Base-by-base conservation (phyloP, 2,888 invertebrate genomes). In the Terebella lapidaria region DNA sequence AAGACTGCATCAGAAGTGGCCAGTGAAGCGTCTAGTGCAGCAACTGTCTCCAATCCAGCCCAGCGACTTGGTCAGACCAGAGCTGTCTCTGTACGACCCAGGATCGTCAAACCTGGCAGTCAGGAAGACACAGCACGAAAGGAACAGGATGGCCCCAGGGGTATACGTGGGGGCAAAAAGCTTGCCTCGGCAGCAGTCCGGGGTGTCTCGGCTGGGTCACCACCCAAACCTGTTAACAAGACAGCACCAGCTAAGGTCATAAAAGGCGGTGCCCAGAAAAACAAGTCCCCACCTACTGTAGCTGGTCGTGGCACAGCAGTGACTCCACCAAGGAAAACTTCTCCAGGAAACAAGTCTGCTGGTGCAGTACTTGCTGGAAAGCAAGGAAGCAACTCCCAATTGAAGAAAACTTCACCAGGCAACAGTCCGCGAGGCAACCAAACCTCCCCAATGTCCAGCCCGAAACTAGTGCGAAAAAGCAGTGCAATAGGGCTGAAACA, bases 131-230 rank as follows among this genome's bases (percentile, higher is more conserved):
- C 20, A 53, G 55, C n/a, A 29, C 27, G 52, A 42, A 42, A 59
- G 22, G 59, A 63, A 72, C 74, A 61, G 72, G 71, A 0, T 77
- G 77, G 1, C 84, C 86, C 57, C 0, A 88, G 88, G 73, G 83
- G 81, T 0, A 83, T 87, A 29, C 81, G 89, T 59, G 89, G 89
- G 0, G 81, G 87, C 54, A 84, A 88, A 71, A 24, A 54, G 68
- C 26, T 29, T n/a, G 22, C 29, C 20, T 56, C 56, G 2, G 56
- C 56, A 15, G 42, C 42, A n/a, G n/a, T 35, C 42, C 42, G 42
- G 10, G 42, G 42, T 35, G 42, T 35, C 10, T 15, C 42, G n/a
- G 10, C 42, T 15, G n/a, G n/a, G n/a, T 35, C 42, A 15, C 42
- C 42, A 35, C 10, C 42, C 10, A n/a, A 10, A 15, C 10, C 10